phyloP scores from a whole-genome alignment of 2,888 invertebrate genomes.

The Alviniconcha strummeri region DNA sequence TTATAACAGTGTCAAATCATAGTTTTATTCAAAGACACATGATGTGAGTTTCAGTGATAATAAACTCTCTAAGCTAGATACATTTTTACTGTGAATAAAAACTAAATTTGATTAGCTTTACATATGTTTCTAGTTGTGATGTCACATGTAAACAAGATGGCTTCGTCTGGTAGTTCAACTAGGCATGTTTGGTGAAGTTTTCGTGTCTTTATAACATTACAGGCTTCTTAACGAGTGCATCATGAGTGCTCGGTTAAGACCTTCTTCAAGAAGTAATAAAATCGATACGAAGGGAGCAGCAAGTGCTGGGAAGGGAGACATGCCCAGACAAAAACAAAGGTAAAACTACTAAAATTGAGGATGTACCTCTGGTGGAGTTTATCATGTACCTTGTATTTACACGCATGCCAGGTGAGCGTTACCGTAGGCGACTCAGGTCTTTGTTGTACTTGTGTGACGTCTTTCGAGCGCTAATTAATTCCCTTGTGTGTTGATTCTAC shows the following conservation, averaged over 20 bases:
- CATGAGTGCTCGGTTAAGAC: neutral
- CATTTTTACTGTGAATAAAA: neutral
- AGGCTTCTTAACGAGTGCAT: neutral
- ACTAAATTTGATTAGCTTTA: neutral
- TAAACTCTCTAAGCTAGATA: no score
- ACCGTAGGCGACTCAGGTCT: no score
- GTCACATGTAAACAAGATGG: slow-evolving; percentile 28
- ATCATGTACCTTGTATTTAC: neutral
- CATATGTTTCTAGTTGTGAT: neutral
- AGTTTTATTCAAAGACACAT: no score
- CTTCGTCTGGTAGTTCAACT: neutral
- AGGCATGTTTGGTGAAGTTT: neutral
- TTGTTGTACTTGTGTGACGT: no score
- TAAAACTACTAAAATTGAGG: neutral
- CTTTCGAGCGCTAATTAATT: no score
- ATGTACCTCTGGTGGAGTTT: neutral
- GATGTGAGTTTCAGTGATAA: no score
- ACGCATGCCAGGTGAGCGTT: neutral
- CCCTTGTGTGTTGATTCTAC: no score
- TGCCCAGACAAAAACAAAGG: slow-evolving; percentile 11
- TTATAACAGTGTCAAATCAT: no score
- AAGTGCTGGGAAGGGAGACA: neutral
- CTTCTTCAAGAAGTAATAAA: slow-evolving; percentile 7
- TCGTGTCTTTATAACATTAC: neutral
- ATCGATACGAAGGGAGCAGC: neutral